Evolutionary conservation across 2,888 invertebrate species (phyloP).

Genomic region (Linnaemya vulpina): DNA sequence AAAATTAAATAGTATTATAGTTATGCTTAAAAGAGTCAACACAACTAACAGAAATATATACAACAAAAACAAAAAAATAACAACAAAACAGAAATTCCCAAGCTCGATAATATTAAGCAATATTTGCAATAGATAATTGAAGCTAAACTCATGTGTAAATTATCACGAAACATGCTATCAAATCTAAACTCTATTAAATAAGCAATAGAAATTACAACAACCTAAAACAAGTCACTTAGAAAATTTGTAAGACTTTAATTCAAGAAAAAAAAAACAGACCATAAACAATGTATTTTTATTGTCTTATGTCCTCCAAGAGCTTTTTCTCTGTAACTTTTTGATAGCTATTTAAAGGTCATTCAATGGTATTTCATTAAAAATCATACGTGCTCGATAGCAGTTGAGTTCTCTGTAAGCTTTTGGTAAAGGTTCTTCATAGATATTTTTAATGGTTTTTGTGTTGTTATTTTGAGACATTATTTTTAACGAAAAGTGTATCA

Average conservation of each 20-base stretch:
- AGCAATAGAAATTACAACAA: slow-evolving; percentile 37
- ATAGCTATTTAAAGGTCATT: slow-evolving; percentile 66
- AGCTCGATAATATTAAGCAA: slow-evolving; percentile 61
- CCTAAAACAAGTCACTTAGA: slow-evolving; percentile 66
- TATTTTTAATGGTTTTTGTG: slow-evolving; percentile 35
- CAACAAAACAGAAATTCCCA: slow-evolving; percentile 56
- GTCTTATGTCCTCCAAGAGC: slow-evolving; percentile 64
- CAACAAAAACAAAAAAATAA: neutral
- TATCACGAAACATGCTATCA: slow-evolving; percentile 69
- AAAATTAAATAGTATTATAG: neutral
- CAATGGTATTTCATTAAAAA: slow-evolving; percentile 52
- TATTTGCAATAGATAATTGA: slow-evolving; percentile 71
- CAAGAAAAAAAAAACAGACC: slow-evolving; percentile 2
- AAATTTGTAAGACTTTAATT: slow-evolving; percentile 10
- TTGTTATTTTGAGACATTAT: slow-evolving; percentile 29
- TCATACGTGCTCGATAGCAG: slow-evolving; percentile 28
- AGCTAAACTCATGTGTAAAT: slow-evolving; percentile 71
- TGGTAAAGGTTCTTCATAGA: slow-evolving; percentile 42
- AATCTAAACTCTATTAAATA: slow-evolving; percentile 54
- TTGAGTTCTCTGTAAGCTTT: slow-evolving; percentile 3
- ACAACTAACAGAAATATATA: slow-evolving; percentile 17
- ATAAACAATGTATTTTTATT: slow-evolving; percentile 63
- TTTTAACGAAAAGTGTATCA: slow-evolving; percentile 51
- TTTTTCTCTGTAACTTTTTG: slow-evolving; percentile 46
- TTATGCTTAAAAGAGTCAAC: slow-evolving; percentile 24